Conservation (phyloP, 2,797 vertebrate species). For the Coluber constrictor region DNA sequence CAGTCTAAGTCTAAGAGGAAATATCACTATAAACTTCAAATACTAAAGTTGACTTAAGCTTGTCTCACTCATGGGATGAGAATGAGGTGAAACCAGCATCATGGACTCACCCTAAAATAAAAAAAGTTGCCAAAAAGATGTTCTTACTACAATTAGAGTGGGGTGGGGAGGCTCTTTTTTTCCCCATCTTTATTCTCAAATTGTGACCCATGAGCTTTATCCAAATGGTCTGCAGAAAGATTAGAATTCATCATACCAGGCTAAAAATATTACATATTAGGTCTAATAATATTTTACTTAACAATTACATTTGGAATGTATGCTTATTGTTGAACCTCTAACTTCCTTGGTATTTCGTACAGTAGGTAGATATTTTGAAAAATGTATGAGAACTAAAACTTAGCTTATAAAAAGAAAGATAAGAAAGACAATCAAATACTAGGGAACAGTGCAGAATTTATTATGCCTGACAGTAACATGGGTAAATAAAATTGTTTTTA, state of each 20-base stretch:
- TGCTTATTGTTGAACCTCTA: background rate
- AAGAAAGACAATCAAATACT: background rate
- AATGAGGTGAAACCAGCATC: background rate
- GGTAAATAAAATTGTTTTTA: background rate
- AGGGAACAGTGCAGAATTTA: background rate
- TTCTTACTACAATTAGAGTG: background rate
- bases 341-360: background rate
- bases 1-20: background rate
- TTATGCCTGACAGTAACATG: background rate
- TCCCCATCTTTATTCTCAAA: background rate
- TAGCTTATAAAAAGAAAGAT: background rate
- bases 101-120: background rate
- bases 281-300: background rate
- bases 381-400: background rate
- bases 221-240: background rate
- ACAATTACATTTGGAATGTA: background rate
- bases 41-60: background rate
- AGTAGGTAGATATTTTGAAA: background rate
- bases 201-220: background rate
- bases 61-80: background rate
- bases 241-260: background rate
- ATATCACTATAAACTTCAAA: background rate
- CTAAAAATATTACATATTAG: background rate
- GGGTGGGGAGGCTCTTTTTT: background rate
- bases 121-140: background rate